These are phyloP conservation scores for Hippopotamyrus pictus DNA, from an alignment of 2,797 vertebrate species.

Conservation along the genomic window DNA sequence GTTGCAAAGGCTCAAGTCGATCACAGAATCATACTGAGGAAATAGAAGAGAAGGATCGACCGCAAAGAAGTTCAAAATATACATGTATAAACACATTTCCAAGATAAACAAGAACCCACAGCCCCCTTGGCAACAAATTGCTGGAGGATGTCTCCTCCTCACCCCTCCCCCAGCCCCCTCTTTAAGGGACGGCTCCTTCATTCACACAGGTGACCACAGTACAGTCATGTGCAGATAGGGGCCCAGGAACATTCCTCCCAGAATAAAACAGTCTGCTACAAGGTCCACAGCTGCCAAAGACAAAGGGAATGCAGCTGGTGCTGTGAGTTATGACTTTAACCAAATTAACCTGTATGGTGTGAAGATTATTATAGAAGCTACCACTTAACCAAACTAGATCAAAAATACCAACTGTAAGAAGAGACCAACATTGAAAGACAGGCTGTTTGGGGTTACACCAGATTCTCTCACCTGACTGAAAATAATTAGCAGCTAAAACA, in stretches of 20 bases:
- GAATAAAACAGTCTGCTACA: not conserved
- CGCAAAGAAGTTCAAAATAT: not conserved
- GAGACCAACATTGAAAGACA: not conserved
- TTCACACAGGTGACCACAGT: not conserved
- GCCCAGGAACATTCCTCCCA: not conserved
- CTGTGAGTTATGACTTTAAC: not conserved
- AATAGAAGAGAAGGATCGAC: not conserved
- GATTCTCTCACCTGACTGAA: not conserved
- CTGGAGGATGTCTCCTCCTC: not conserved
- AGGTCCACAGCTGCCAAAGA: not conserved
- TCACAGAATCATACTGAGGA: not conserved
- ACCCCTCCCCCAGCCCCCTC: not conserved
- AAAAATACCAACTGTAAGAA: not conserved
- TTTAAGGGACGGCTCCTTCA: not conserved
- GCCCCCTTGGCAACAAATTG: not conserved
- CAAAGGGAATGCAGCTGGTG: not conserved
- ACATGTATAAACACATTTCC: not conserved
- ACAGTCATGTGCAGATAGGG: not conserved
- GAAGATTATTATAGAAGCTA: too few species aligned
- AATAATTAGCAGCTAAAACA: not conserved
- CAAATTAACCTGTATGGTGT: too few species aligned
- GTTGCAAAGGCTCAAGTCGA: not conserved
- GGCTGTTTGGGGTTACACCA: not conserved
- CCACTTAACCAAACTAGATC: too few species aligned
- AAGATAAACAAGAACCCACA: not conserved